Conservation (phyloP, 2,797 vertebrate genomes). For the Bradypodion pumilum region DNA sequence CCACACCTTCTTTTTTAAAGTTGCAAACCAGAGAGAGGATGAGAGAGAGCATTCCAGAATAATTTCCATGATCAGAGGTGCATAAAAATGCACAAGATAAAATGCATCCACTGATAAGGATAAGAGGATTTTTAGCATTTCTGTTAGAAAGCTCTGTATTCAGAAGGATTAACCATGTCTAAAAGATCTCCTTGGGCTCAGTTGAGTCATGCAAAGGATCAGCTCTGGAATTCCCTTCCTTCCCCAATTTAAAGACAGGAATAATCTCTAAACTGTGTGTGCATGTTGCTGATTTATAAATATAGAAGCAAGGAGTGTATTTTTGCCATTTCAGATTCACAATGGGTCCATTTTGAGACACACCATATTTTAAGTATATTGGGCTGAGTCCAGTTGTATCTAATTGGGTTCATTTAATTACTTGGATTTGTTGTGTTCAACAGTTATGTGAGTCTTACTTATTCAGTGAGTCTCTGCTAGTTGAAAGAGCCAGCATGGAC, state of each 20-base stretch:
- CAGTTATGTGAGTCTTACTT: no score
- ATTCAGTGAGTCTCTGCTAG: no score
- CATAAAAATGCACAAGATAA: slow-evolving; percentile 4
- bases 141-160: not conserved
- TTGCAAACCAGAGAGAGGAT: not conserved
- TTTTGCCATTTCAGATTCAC: not conserved
- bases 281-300: not conserved
- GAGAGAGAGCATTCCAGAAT: slow-evolving; percentile 12
- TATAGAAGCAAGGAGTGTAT: not conserved
- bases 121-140: not conserved
- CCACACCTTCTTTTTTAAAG: not conserved
- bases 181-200: slow-evolving; percentile 3
- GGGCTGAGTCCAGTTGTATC: not conserved
- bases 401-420: no score
- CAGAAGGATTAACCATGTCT: not conserved
- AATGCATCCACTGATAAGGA: not conserved
- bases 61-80: not conserved
- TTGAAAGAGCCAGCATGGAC: no score
- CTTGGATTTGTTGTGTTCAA: no score
- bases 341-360: not conserved
- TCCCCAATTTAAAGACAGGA: slow-evolving; percentile 15
- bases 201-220: not conserved
- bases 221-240: not conserved
- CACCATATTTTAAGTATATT: not conserved
- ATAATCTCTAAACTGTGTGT: fast-evolving